These are phyloP conservation scores for Leptopilina boulardi DNA, from an alignment of 1,140 invertebrate genomes.

Conservation along the genomic window DNA sequence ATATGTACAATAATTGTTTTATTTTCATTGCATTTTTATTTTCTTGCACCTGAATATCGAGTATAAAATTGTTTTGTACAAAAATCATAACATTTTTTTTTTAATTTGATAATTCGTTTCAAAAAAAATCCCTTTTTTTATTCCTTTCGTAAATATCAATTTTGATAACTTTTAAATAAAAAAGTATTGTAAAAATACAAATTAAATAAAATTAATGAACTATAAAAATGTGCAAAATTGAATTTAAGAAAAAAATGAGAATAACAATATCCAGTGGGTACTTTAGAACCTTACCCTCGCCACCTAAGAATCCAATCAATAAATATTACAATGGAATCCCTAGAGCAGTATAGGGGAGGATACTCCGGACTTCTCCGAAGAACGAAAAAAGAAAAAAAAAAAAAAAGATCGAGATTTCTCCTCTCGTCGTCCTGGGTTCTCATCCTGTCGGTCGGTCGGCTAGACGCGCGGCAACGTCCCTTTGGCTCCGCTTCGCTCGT, in stretches of 20 bases:
- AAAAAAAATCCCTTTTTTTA: too few species aligned
- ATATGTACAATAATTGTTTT: too few species aligned
- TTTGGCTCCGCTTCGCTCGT: slow-evolving; percentile 58
- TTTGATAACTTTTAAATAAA: too few species aligned
- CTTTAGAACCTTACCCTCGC: slow-evolving; percentile 59
- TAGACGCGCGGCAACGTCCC: slow-evolving; percentile 46
- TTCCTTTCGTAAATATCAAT: too few species aligned
- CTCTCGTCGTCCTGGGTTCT: slow-evolving; percentile 49
- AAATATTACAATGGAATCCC: slow-evolving; percentile 76
- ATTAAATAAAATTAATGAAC: neutral
- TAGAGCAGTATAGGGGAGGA: slow-evolving; percentile 58
- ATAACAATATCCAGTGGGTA: slow-evolving; percentile 39
- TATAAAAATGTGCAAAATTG: neutral
- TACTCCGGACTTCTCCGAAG: slow-evolving; percentile 40
- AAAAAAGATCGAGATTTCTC: slow-evolving; percentile 61
- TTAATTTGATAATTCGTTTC: too few species aligned
- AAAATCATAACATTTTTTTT: neutral
- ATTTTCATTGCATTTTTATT: neutral
- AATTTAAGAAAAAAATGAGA: neutral
- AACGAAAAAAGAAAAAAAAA: slow-evolving; percentile 48
- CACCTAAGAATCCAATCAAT: slow-evolving; percentile 75
- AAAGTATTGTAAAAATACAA: too few species aligned
- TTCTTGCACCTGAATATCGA: neutral
- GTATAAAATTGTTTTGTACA: neutral
- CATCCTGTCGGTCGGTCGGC: slow-evolving; percentile 39